Evolutionary conservation across 2,797 vertebrate genomes (phyloP).

Genomic region (Cyclura pinguis): DNA sequence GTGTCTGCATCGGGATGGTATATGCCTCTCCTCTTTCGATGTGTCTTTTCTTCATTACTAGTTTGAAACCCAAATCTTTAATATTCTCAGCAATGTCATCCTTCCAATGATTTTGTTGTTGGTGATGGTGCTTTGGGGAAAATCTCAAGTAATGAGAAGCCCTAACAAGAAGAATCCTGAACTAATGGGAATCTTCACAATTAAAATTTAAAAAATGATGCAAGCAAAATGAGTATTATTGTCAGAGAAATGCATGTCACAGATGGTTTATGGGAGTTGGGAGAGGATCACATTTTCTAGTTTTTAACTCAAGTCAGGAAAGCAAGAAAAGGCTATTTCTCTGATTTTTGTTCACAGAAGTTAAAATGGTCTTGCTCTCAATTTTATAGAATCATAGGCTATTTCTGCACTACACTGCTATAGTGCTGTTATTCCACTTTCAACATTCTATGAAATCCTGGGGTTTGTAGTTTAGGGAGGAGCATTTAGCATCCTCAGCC

Average conservation of each 20-base stretch:
- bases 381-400: background rate
- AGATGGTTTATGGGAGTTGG: too few relatives aligned
- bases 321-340: background rate
- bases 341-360: background rate
- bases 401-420: too few relatives aligned
- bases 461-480: too few relatives aligned
- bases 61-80: background rate
- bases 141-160: too few relatives aligned
- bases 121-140: too few relatives aligned
- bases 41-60: background rate
- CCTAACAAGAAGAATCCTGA: too few relatives aligned
- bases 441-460: too few relatives aligned
- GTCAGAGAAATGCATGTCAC: background rate
- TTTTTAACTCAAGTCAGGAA: background rate
- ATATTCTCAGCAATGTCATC: background rate
- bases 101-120: too few relatives aligned
- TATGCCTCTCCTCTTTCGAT: background rate
- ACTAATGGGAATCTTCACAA: too few relatives aligned
- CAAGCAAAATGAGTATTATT: background rate
- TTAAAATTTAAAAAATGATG: background rate
- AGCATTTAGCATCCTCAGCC: too few relatives aligned
- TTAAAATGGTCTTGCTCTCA: background rate
- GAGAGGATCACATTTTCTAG: background rate
- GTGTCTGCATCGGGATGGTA: background rate
- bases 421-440: too few relatives aligned